Percentiles rank a stretch among this genome's conserved stretches.
Evolutionary conservation across 2,888 invertebrate species (phyloP).

Genomic region (Lamellibrachia columna): DNA sequence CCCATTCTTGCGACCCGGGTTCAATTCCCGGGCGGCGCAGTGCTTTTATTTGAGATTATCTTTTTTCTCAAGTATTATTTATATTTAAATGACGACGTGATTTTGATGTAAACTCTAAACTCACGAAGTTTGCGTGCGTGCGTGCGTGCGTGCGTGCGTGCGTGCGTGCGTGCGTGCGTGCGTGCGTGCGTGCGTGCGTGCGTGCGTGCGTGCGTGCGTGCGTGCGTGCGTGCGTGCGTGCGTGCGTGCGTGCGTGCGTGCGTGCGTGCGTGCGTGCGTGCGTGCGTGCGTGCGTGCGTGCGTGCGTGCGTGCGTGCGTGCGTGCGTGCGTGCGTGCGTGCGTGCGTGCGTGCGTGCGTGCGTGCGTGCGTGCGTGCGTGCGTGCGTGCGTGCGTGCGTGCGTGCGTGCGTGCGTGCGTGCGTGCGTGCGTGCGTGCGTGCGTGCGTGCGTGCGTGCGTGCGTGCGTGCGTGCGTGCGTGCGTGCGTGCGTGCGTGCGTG

Average conservation of each 20-base stretch:
- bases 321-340: not conserved
- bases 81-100: not conserved
- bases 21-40: not conserved
- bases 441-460: too few species aligned
- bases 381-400: not conserved
- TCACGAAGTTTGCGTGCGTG: not conserved
- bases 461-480: not conserved
- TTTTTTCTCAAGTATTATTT: not conserved
- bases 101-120: not conserved
- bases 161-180: too few species aligned
- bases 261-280: too few species aligned
- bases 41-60: not conserved
- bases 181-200: too few species aligned
- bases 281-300: too few species aligned
- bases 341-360: too few species aligned
- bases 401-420: not conserved
- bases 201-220: too few species aligned
- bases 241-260: too few species aligned
- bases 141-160: not conserved
- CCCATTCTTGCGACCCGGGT: not conserved
- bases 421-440: too few species aligned
- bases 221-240: too few species aligned
- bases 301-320: too few species aligned
- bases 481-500: not conserved
- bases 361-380: too few species aligned